Evolutionary conservation across 2,888 invertebrate genomes (phyloP).

Genomic region (Drosophila subsilvestris): DNA sequence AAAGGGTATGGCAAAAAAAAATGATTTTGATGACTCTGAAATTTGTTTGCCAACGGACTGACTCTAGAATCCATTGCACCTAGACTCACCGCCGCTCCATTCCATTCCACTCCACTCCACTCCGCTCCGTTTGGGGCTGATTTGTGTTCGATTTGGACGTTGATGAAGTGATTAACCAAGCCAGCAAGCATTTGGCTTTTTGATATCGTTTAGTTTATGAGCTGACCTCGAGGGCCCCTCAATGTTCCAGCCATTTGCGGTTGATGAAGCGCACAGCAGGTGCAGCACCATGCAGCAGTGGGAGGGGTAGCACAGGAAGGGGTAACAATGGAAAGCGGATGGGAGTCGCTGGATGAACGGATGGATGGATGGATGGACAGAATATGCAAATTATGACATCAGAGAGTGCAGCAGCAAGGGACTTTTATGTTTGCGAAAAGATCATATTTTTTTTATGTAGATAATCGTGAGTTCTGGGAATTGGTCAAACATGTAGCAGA

Average conservation of each 20-base stretch:
- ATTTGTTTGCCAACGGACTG: constrained; percentile 48
- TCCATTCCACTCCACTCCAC: neutral
- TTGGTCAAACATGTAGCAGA: neutral
- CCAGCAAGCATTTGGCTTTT: constrained; percentile 41
- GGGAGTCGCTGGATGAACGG: constrained; percentile 2
- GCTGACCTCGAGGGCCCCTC: constrained; percentile 37
- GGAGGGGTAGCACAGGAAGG: neutral
- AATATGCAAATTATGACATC: constrained; percentile 42
- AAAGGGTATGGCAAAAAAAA: constrained; percentile 26
- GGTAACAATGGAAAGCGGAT: constrained; percentile 13
- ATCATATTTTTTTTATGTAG: constrained; percentile 20
- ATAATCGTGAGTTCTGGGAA: constrained; percentile 18
- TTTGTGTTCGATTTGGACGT: constrained; percentile 59
- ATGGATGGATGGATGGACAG: constrained; percentile 20
- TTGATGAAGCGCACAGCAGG: constrained; percentile 53
- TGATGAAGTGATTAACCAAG: constrained; percentile 73
- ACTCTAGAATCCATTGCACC: constrained; percentile 18
- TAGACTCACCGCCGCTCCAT: constrained; percentile 7
- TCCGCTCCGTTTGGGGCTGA: constrained; percentile 31
- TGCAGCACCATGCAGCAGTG: constrained; percentile 37
- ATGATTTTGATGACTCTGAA: constrained; percentile 48
- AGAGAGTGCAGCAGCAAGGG: constrained; percentile 7
- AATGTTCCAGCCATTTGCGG: constrained; percentile 21
- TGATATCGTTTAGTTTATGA: constrained; percentile 68
- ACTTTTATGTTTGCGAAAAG: constrained; percentile 23